A percentile compares a stretch with the other conserved stretches of the same genome.
Conservation (phyloP, 1,140 invertebrate genomes). For the Sitodiplosis mosellana region DNA sequence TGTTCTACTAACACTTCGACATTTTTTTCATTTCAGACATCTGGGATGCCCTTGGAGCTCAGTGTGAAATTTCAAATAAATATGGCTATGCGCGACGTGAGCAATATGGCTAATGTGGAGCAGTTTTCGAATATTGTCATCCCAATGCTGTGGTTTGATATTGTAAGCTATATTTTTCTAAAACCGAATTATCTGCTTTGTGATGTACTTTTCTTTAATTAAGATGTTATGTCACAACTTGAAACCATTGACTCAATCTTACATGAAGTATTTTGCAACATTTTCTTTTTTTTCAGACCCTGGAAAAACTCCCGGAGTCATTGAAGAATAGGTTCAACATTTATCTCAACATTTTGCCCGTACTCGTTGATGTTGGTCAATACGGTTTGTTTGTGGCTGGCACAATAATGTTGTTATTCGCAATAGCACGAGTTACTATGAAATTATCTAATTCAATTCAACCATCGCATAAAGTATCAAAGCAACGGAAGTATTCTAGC, state of each 20-base stretch:
- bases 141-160: slow-evolving; percentile 66
- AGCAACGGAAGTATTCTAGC: slow-evolving; percentile 7
- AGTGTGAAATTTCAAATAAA: slow-evolving; percentile 67
- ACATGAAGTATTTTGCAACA: slow-evolving; percentile 1
- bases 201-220: neutral
- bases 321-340: slow-evolving; percentile 45
- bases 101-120: slow-evolving; percentile 35
- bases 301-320: slow-evolving; percentile 39
- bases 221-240: too few relatives aligned
- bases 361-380: slow-evolving; percentile 32
- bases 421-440: slow-evolving; percentile 19
- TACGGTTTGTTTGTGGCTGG: slow-evolving; percentile 38
- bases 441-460: slow-evolving; percentile 15
- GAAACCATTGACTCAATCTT: too few relatives aligned
- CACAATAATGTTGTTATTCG: slow-evolving; percentile 27
- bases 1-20: neutral
- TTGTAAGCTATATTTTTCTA: too few relatives aligned
- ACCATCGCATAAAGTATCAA: slow-evolving; percentile 12
- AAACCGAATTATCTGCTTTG: too few relatives aligned
- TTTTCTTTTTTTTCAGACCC: slow-evolving; percentile 33
- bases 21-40: slow-evolving; percentile 27
- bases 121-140: slow-evolving; percentile 46
- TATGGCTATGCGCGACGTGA: slow-evolving; percentile 51
- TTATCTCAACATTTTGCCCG: slow-evolving; percentile 48
- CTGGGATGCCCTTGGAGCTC: slow-evolving; percentile 54